phyloP scores from a whole-genome alignment of 2,888 invertebrate species.

The Leptarthrus brevirostris region DNA sequence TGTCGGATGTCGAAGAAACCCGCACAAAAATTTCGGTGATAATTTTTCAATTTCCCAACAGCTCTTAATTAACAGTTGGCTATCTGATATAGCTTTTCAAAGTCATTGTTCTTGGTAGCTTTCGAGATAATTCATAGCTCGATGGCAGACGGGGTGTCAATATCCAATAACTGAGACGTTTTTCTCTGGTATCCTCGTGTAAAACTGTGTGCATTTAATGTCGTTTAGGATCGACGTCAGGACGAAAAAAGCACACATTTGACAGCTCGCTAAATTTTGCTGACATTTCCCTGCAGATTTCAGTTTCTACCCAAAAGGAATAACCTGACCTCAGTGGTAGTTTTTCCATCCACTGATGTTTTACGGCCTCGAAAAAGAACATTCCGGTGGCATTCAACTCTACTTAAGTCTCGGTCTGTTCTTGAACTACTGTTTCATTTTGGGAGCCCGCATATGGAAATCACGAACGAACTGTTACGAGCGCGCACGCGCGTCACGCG shows the following conservation, averaged over 20 bases:
- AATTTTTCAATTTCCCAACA: not conserved
- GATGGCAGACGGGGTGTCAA: not conserved
- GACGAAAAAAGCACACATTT: constrained; percentile 18
- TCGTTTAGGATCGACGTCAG: not conserved
- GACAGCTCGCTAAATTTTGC: constrained; percentile 40
- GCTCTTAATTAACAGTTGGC: constrained; percentile 6
- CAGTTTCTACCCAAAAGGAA: not conserved
- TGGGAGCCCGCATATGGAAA: constrained; percentile 6
- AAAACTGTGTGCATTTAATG: not conserved
- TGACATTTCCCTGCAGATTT: constrained; percentile 35
- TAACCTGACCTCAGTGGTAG: constrained; percentile 2
- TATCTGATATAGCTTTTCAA: not conserved
- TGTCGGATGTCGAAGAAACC: not conserved
- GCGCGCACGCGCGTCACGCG: constrained; percentile 28
- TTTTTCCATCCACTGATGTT: not conserved
- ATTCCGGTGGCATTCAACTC: not conserved
- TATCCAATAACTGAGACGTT: constrained; percentile 1
- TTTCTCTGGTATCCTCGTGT: not conserved
- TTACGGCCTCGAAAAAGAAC: not conserved
- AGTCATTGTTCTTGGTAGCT: not conserved
- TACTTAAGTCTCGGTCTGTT: not conserved
- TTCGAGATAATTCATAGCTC: not conserved
- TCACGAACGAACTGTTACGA: not conserved
- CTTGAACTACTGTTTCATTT: not conserved
- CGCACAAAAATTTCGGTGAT: not conserved